Evolutionary conservation across 2,888 invertebrate genomes (phyloP).

Genomic region (Andrena marginata): DNA sequence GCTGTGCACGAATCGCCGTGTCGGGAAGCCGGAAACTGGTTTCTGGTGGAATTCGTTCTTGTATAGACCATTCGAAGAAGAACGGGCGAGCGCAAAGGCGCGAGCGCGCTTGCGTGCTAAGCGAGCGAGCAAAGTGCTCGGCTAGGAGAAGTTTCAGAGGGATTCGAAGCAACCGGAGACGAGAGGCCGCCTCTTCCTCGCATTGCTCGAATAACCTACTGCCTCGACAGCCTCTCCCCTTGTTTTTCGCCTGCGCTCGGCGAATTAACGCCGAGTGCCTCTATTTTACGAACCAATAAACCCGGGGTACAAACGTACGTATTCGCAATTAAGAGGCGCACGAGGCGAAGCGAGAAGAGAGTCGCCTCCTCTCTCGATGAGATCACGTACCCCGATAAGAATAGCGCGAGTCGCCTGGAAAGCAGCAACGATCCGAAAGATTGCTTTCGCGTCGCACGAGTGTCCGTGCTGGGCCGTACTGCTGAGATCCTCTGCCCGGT

Average conservation of each 20-base stretch:
- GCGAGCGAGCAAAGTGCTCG: slow-evolving; percentile 32
- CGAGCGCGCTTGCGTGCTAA: neutral
- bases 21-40: slow-evolving; percentile 63
- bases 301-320: slow-evolving; percentile 34
- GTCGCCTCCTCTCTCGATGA: slow-evolving; percentile 1
- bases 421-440: neutral
- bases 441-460: neutral
- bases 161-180: slow-evolving; percentile 18
- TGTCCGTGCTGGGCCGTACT: neutral
- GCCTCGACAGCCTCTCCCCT: slow-evolving; percentile 6
- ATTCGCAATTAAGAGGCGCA: slow-evolving; percentile 34
- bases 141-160: slow-evolving; percentile 35
- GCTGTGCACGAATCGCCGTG: slow-evolving; percentile 53
- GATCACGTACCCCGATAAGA: slow-evolving; percentile 27
- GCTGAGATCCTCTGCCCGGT: neutral
- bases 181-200: slow-evolving; percentile 5
- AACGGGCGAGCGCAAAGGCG: slow-evolving; percentile 14
- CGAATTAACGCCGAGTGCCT: slow-evolving; percentile 14
- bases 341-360: neutral
- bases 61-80: slow-evolving; percentile 35
- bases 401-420: slow-evolving; percentile 9
- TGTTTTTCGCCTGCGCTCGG: neutral
- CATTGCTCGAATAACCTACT: slow-evolving; percentile 32
- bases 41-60: slow-evolving; percentile 63
- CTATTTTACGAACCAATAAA: slow-evolving; percentile 48